Conservation (phyloP, 2,113 vertebrate species). For the Verasper variegatus region DNA sequence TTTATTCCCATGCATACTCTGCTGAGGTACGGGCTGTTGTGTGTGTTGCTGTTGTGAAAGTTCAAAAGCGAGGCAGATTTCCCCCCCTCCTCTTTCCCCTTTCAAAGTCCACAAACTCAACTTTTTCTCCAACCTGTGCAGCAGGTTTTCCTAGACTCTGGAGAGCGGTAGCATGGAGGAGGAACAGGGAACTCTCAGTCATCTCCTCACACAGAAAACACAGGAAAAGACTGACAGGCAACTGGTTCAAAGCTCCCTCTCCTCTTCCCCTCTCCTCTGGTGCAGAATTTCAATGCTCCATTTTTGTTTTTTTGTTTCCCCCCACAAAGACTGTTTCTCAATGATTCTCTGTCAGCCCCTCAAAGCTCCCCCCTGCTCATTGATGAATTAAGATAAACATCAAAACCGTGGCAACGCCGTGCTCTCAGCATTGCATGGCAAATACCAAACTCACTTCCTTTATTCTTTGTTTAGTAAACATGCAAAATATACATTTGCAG, state of each 20-base stretch:
- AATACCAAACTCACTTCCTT: constrained; percentile 11
- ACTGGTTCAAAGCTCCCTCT: constrained; percentile 79
- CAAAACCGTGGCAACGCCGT: constrained; percentile 42
- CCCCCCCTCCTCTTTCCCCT: constrained; percentile 37
- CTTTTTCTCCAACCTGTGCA: constrained; percentile 77
- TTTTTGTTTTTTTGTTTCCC: constrained; percentile 45
- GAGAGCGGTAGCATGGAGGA: constrained; percentile 72
- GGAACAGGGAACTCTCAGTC: constrained; percentile 75
- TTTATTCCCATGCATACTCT: constrained; percentile 46
- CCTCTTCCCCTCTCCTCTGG: constrained; percentile 67
- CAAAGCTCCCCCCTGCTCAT: constrained; percentile 42
- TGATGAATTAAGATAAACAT: constrained; percentile 69
- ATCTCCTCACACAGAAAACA: constrained; percentile 73
- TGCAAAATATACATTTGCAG: constrained; percentile 32
- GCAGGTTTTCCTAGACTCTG: constrained; percentile 74
- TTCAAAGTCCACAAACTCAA: constrained; percentile 82
- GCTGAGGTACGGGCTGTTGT: constrained; percentile 49
- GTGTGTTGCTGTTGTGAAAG: constrained; percentile 73
- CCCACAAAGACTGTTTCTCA: constrained; percentile 57
- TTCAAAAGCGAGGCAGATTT: constrained; percentile 72
- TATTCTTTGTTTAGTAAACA: constrained; percentile 54
- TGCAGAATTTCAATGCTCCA: constrained; percentile 81
- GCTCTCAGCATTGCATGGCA: constrained; percentile 30
- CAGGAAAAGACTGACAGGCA: constrained; percentile 79
- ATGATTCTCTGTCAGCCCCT: constrained; percentile 63